Conservation (phyloP, 2,888 invertebrate genomes). For the Brachyptera risi region DNA sequence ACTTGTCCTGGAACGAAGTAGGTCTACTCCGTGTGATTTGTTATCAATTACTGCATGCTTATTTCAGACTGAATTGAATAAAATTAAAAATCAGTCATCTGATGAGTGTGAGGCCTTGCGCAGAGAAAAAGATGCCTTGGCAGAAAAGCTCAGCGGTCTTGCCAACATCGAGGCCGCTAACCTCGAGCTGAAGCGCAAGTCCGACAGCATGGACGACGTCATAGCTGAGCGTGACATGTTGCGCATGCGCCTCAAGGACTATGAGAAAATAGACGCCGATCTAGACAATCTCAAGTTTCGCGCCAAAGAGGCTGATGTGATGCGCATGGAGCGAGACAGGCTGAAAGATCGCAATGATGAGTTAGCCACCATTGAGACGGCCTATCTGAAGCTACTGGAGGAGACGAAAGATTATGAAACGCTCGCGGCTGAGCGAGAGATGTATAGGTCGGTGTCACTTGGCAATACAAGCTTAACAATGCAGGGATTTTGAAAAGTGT, state of each 20-base stretch:
- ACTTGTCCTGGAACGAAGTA: too few relatives aligned
- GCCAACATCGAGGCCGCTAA: too few relatives aligned
- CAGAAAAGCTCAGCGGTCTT: too few relatives aligned
- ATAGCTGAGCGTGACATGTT: constrained; percentile 7
- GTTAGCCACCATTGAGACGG: constrained; percentile 5
- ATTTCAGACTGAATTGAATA: too few relatives aligned
- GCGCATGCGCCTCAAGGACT: constrained; percentile 18
- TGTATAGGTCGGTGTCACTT: too few relatives aligned
- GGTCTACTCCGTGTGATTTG: too few relatives aligned
- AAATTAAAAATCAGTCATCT: too few relatives aligned
- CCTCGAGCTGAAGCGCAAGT: constrained; percentile 9
- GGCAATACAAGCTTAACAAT: too few relatives aligned
- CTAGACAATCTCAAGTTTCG: constrained; percentile 37
- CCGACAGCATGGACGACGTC: neutral
- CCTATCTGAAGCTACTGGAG: constrained; percentile 39
- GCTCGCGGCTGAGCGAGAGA: constrained; percentile 43
- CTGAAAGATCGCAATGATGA: constrained; percentile 29
- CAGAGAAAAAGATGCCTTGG: constrained; percentile 6
- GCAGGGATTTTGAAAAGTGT: too few relatives aligned
- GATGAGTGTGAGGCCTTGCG: constrained; percentile 47
- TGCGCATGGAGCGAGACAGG: constrained; percentile 42
- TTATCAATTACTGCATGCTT: too few relatives aligned
- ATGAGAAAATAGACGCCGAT: constrained; percentile 34
- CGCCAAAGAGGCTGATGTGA: constrained; percentile 41
- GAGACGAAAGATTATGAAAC: constrained; percentile 40